phyloP scores from a whole-genome alignment of 2,797 vertebrate species.

The Crocidura indochinensis region DNA sequence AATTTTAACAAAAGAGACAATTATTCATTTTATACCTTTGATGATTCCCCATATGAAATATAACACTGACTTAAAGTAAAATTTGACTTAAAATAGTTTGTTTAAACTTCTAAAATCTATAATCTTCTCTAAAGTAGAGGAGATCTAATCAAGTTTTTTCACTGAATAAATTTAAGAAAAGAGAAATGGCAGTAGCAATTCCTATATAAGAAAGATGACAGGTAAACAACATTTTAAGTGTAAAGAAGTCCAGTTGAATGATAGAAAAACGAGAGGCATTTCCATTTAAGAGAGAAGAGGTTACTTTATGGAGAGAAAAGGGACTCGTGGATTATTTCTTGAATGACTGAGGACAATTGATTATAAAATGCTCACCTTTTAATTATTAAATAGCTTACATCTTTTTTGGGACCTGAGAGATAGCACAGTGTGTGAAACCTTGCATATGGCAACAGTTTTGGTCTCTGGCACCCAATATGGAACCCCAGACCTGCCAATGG shows the following conservation, averaged over 20 bases:
- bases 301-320: not conserved
- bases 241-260: not conserved
- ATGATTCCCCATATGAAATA: not conserved
- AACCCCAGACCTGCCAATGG: no score
- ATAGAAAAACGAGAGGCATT: not conserved
- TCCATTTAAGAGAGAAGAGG: not conserved
- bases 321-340: accelerated
- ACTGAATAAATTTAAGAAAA: not conserved
- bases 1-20: constrained; percentile 23
- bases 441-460: no score
- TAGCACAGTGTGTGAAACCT: no score
- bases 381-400: not conserved
- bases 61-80: not conserved
- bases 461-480: no score
- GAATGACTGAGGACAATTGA: not conserved
- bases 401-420: no score
- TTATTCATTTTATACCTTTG: not conserved
- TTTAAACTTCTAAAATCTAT: not conserved
- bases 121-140: not conserved
- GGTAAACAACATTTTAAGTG: not conserved
- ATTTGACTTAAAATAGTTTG: not conserved
- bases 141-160: not conserved
- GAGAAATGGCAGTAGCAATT: not conserved
- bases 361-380: not conserved
- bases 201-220: not conserved